Conservation (phyloP, 2,888 invertebrate genomes). For the Microdon myrmicae region DNA sequence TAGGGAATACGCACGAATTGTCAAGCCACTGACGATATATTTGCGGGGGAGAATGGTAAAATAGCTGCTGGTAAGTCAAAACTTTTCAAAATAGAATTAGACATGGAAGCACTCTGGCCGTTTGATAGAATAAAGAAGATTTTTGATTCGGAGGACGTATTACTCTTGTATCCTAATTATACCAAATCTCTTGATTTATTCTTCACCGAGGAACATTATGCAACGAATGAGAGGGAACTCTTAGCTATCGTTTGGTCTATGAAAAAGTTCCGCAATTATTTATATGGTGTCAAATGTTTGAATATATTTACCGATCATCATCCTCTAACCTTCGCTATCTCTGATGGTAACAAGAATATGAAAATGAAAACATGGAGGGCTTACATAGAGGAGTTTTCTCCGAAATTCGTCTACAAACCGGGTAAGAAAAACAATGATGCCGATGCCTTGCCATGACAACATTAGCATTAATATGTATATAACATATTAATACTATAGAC, state of each 20-base stretch:
- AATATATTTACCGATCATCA: conserved; percentile 11
- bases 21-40: conserved; percentile 8
- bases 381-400: conserved; percentile 14
- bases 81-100: conserved; percentile 13
- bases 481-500: neutral
- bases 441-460: conserved; percentile 13
- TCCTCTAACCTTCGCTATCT: conserved; percentile 10
- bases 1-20: conserved; percentile 11
- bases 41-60: conserved; percentile 24
- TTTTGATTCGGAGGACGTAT: conserved; percentile 6
- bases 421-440: conserved; percentile 15
- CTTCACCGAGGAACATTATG: conserved; percentile 54
- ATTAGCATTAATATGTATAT: no score
- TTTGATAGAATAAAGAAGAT: conserved; percentile 11
- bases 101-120: conserved; percentile 7
- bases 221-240: conserved; percentile 59
- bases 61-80: conserved; percentile 21
- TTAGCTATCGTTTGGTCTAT: conserved; percentile 58
- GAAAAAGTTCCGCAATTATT: conserved; percentile 8
- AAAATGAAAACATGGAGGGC: conserved; percentile 23
- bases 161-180: conserved; percentile 9
- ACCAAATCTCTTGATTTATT: conserved; percentile 7
- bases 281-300: conserved; percentile 7
- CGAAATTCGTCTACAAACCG: conserved; percentile 16
- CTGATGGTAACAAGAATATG: conserved; percentile 5